Conservation (phyloP, 2,797 vertebrate genomes). For the Fundulus diaphanus region DNA sequence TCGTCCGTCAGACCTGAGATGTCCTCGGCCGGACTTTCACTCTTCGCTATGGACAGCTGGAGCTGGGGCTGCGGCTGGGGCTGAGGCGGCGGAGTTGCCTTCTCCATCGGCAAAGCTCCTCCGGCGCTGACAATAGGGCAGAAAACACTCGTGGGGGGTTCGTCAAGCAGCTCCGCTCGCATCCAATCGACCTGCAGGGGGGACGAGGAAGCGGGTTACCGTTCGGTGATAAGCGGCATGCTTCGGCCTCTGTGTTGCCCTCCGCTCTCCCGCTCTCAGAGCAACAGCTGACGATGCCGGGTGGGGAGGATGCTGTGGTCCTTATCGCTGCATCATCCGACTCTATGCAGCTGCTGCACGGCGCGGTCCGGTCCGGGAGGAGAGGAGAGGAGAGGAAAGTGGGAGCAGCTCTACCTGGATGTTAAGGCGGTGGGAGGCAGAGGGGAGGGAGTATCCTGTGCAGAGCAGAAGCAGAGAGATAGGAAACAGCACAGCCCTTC, state of each 20-base stretch:
- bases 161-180: conserved; percentile 65
- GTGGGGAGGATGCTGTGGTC: conserved; percentile 53
- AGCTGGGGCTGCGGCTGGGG: conserved; percentile 72
- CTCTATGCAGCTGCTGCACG: conserved; percentile 30
- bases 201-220: conserved; percentile 54
- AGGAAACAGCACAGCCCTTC: conserved; percentile 30
- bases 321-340: conserved; percentile 69
- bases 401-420: conserved; percentile 57
- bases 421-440: conserved; percentile 39
- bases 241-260: conserved; percentile 62
- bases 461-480: conserved; percentile 23
- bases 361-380: conserved; percentile 26
- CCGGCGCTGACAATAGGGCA: conserved; percentile 67
- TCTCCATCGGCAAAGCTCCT: conserved; percentile 80
- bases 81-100: conserved; percentile 76
- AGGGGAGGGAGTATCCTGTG: conserved; percentile 33
- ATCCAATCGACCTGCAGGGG: conserved; percentile 69
- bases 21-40: conserved; percentile 88
- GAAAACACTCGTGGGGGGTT: conserved; percentile 74
- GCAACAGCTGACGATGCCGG: conserved; percentile 83
- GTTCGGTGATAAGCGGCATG: conserved; percentile 64
- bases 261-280: conserved; percentile 61
- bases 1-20: conserved; percentile 93
- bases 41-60: conserved; percentile 87
- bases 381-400: conserved; percentile 27